Conservation (phyloP, 2,113 vertebrate genomes). For the Calidris pugnax region DNA sequence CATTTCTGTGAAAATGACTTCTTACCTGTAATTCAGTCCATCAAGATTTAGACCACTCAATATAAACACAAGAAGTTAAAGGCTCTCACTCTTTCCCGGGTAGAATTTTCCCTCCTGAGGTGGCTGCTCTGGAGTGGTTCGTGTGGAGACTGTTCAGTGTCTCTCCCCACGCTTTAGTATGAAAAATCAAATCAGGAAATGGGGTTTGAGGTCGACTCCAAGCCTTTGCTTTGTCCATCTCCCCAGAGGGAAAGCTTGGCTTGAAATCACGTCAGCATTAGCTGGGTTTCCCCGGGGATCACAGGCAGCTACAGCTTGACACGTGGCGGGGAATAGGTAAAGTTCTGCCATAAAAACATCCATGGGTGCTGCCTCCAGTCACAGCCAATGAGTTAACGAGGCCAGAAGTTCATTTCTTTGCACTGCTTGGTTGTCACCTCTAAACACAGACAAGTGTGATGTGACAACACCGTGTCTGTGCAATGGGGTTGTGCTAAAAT, state of each 20-base stretch:
- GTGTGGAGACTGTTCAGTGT: background rate
- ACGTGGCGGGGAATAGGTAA: fast-evolving
- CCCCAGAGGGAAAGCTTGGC: background rate
- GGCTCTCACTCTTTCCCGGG: background rate
- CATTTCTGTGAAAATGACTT: background rate
- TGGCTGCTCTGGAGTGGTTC: background rate
- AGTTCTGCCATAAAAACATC: background rate
- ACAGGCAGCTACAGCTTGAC: background rate
- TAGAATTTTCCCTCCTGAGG: background rate
- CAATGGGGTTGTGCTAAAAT: background rate
- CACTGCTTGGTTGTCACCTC: background rate
- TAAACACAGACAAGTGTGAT: background rate
- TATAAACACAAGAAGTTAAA: background rate
- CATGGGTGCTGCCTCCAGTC: background rate
- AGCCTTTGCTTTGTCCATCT: background rate
- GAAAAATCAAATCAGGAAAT: background rate
- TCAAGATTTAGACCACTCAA: background rate
- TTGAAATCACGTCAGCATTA: background rate
- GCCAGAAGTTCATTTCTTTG: background rate
- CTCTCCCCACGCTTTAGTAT: background rate
- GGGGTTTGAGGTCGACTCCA: background rate
- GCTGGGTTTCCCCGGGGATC: background rate
- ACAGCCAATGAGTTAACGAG: background rate
- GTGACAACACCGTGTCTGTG: background rate
- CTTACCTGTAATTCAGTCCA: background rate